Percentiles rank a stretch among this genome's conserved stretches.
Evolutionary conservation across 2,113 vertebrate species (phyloP).

Genomic region (Cromileptes altivelis): DNA sequence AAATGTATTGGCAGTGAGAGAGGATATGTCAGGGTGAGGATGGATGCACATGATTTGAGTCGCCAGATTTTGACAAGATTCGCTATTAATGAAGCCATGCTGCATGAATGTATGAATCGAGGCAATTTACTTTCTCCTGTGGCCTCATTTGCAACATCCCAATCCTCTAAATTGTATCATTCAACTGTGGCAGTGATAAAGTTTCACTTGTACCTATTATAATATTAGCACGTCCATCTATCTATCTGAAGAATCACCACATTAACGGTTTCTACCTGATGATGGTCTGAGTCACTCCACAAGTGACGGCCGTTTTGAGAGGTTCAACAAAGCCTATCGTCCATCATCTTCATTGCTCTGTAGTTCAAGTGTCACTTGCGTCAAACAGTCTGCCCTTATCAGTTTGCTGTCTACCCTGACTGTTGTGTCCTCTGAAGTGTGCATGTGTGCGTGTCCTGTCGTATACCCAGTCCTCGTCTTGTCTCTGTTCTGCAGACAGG

Average conservation of each 20-base stretch:
- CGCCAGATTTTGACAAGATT: background rate
- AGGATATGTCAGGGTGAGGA: slow-evolving; percentile 22
- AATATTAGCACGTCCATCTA: background rate
- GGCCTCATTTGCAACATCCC: slow-evolving; percentile 9
- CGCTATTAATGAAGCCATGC: slow-evolving; percentile 21
- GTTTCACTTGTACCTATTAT: background rate
- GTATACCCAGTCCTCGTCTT: slow-evolving; percentile 65
- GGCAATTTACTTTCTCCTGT: background rate
- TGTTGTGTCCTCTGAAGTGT: slow-evolving; percentile 66
- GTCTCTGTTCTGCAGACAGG: slow-evolving; percentile 67
- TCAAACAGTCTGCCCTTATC: slow-evolving; percentile 57
- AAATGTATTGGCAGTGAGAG: slow-evolving; percentile 26
- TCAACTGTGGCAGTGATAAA: background rate
- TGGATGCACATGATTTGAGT: slow-evolving; percentile 11
- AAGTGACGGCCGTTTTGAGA: slow-evolving; percentile 29
- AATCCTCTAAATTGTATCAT: background rate
- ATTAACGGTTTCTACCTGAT: slow-evolving; percentile 23
- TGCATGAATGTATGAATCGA: slow-evolving; percentile 7
- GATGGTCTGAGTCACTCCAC: slow-evolving; percentile 11
- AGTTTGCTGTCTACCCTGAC: slow-evolving; percentile 47
- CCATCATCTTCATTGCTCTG: slow-evolving; percentile 52
- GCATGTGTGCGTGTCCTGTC: slow-evolving; percentile 58
- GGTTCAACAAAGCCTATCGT: slow-evolving; percentile 37
- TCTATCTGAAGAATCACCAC: background rate
- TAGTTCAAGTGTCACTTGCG: slow-evolving; percentile 55